Evolutionary conservation across 2,888 invertebrate genomes (phyloP).

Genomic region (Dicranocentrus wangi): DNA sequence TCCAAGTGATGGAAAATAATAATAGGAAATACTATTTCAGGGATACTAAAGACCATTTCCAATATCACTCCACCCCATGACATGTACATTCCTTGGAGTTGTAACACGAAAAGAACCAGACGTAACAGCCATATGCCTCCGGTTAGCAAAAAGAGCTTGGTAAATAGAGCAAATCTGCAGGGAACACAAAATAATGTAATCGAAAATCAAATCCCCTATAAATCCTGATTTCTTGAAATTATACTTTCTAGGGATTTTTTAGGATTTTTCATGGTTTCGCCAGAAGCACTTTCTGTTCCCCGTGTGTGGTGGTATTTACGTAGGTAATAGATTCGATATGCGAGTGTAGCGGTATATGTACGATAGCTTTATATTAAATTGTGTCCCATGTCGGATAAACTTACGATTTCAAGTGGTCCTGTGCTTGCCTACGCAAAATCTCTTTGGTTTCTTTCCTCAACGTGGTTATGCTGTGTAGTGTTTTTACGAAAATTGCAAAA

Average conservation of each 20-base stretch:
- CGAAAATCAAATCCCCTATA: not conserved
- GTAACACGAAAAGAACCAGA: constrained; percentile 48
- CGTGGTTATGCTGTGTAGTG: constrained; percentile 41
- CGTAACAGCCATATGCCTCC: constrained; percentile 65
- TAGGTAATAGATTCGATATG: too few relatives aligned
- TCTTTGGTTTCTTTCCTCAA: constrained; percentile 59
- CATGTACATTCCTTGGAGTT: constrained; percentile 59
- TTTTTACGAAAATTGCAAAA: constrained; percentile 61
- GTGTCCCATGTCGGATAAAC: too few relatives aligned
- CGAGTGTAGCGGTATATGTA: too few relatives aligned
- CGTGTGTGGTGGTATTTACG: too few relatives aligned
- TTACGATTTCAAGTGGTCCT: constrained; percentile 64
- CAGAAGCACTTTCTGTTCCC: too few relatives aligned
- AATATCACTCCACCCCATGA: constrained; percentile 62
- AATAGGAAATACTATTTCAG: constrained; percentile 62
- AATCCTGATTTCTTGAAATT: not conserved
- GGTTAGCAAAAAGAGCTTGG: constrained; percentile 63
- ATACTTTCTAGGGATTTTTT: not conserved
- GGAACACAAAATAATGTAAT: not conserved
- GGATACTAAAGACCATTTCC: constrained; percentile 57
- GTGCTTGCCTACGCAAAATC: constrained; percentile 43
- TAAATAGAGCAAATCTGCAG: constrained; percentile 59
- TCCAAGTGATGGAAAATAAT: constrained; percentile 58
- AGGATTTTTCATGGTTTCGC: too few relatives aligned
- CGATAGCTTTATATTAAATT: too few relatives aligned